Base-by-base conservation (phyloP, 2,113 vertebrate genomes). In the Aptenodytes patagonicus region DNA sequence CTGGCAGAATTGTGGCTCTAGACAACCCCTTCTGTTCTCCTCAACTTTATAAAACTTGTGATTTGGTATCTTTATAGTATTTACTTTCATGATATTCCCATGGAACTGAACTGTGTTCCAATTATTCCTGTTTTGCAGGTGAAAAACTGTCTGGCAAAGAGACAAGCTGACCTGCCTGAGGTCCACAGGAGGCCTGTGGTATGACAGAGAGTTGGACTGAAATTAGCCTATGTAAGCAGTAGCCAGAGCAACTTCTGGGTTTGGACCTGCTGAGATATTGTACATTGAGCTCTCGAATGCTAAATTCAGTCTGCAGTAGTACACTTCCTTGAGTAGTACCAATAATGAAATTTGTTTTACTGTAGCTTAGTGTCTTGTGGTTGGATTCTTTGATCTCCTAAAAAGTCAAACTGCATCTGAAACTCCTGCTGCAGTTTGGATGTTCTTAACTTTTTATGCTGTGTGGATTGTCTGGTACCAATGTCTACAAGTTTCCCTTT, bases 381-480 rank as follows among this genome's bases (percentile, higher is more conserved):
- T 52, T 66, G 20, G 22, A 32, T 75, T 82, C 32, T 52, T 42
- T n/a, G 4, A 8, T 54, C 71, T 93, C 57, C 57, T 71, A n/a
- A 80, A 90, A 62, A 26, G 26, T 29, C 29, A 76, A 72, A 80
- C 31, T 58, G n/a, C 24, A 60, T 17, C 25, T 9, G 0, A 71
- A 89, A 65, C 19, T 72, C 26, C 36, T 7, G 3, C 60, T 70
- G 44, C 24, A 58, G 32, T 80, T 80, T 0, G 5, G 31, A 17
- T 55, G 18, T 40, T 79, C 36, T 54, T 75, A 29, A 44, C 5
- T 10, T 64, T 55, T 62, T 58, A 0, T 26, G 4, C 17, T 57
- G 11, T 25, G 4, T 79, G 26, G 20, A 66, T 78, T 70, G 6
- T 29, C 60, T 70, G 22, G 18, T 66, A 71, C 7, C 0, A 0